phyloP scores from a whole-genome alignment of 2,888 invertebrate genomes.

The Amiota mariae region DNA sequence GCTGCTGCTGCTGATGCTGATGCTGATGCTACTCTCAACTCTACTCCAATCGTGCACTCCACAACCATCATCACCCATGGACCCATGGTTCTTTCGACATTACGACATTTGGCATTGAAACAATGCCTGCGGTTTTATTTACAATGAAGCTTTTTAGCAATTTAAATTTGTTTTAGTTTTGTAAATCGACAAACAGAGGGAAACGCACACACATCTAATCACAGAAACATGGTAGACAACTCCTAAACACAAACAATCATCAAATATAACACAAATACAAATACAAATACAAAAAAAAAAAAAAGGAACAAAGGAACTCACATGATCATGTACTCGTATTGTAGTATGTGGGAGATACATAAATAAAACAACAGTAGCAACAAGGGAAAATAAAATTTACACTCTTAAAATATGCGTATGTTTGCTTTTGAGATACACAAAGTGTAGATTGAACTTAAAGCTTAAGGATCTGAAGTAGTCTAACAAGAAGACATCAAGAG shows the following conservation, averaged over 20 bases:
- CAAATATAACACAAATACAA: too few relatives aligned
- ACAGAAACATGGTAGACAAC: neutral
- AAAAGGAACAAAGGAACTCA: constrained; percentile 38
- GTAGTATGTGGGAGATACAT: too few relatives aligned
- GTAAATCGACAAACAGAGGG: constrained; percentile 15
- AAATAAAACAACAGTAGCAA: too few relatives aligned
- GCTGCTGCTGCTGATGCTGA: neutral
- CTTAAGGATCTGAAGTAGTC: constrained; percentile 5
- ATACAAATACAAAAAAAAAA: too few relatives aligned
- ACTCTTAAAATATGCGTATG: neutral
- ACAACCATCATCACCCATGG: too few relatives aligned
- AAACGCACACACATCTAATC: constrained; percentile 1
- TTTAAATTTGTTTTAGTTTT: constrained; percentile 59
- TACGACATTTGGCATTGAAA: constrained; percentile 11
- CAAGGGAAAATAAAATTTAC: too few relatives aligned
- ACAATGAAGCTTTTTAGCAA: constrained; percentile 54
- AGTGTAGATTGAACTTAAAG: too few relatives aligned
- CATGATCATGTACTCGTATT: too few relatives aligned
- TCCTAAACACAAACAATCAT: constrained; percentile 28
- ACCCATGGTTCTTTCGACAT: neutral
- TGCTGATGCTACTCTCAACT: neutral
- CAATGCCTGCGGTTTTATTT: constrained; percentile 50
- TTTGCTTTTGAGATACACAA: neutral
- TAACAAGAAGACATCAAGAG: neutral
- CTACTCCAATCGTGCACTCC: too few relatives aligned